phyloP scores from a whole-genome alignment of 1,140 invertebrate species.

The Alviniconcha marisindica region DNA sequence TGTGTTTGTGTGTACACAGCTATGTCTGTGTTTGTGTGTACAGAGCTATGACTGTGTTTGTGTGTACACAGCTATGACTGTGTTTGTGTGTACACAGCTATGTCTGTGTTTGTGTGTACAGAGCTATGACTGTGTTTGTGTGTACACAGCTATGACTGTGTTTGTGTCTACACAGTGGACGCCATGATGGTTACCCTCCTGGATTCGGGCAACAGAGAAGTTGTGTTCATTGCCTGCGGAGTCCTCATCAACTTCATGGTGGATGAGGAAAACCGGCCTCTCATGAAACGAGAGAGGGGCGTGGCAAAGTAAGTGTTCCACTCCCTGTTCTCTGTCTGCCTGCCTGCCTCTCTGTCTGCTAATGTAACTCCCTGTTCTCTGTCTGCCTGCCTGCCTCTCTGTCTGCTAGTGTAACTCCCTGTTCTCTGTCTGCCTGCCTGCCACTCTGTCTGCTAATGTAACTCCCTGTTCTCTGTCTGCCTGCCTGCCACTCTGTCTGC shows the following conservation, averaged over 20 bases:
- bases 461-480: too few relatives aligned
- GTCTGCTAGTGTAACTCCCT: too few relatives aligned
- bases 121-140: not conserved
- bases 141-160: not conserved
- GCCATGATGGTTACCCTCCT: slow-evolving; percentile 78
- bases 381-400: too few relatives aligned
- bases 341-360: too few relatives aligned
- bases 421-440: too few relatives aligned
- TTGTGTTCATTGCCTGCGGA: slow-evolving; percentile 81
- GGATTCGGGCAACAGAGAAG: slow-evolving; percentile 78
- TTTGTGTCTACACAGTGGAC: slow-evolving; percentile 75
- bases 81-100: not conserved
- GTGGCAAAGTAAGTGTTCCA: slow-evolving; percentile 76
- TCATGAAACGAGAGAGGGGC: slow-evolving; percentile 77
- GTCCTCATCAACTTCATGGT: slow-evolving; percentile 85
- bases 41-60: not conserved
- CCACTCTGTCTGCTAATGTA: too few relatives aligned
- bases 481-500: too few relatives aligned
- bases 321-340: too few relatives aligned
- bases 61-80: not conserved
- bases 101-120: not conserved
- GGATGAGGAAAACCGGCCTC: slow-evolving; percentile 79
- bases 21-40: slow-evolving; percentile 5
- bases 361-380: too few relatives aligned
- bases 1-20: not conserved